A percentile compares a stretch with the other conserved stretches of the same genome.
These are phyloP conservation scores for Cynopterus sphinx DNA, from an alignment of 2,797 vertebrate species.

Conservation along the genomic window DNA sequence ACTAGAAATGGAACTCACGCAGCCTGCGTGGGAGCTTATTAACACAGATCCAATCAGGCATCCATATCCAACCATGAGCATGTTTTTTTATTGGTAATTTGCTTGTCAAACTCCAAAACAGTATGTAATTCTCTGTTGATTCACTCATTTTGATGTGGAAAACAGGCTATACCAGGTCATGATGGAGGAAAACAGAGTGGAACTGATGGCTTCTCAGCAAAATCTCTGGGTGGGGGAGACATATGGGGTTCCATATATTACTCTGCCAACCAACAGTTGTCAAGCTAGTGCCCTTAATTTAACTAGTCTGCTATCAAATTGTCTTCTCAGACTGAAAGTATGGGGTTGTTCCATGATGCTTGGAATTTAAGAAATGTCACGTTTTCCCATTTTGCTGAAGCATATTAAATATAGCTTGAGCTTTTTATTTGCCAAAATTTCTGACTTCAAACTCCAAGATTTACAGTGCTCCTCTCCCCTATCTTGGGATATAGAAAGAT, in stretches of 20 bases:
- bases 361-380: neutral
- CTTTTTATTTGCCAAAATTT: neutral
- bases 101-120: neutral
- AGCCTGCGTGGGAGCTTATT: neutral
- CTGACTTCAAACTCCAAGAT: neutral
- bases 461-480: neutral
- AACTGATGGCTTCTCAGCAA: constrained; percentile 8
- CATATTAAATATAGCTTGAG: neutral
- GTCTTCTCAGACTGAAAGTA: neutral
- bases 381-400: neutral
- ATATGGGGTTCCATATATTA: neutral
- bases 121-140: constrained; percentile 60
- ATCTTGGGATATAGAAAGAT: neutral
- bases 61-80: neutral
- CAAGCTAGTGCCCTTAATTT: neutral
- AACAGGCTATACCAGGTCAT: constrained; percentile 45
- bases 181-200: neutral
- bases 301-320: neutral
- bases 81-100: constrained; percentile 1
- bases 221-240: neutral
- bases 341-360: neutral
- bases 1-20: neutral
- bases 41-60: neutral
- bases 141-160: constrained; percentile 47
- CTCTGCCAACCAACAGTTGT: neutral